A percentile compares a stretch with the other conserved stretches of the same genome.
Conservation (phyloP, 2,888 invertebrate genomes). For the Chymomyza fuscimana region DNA sequence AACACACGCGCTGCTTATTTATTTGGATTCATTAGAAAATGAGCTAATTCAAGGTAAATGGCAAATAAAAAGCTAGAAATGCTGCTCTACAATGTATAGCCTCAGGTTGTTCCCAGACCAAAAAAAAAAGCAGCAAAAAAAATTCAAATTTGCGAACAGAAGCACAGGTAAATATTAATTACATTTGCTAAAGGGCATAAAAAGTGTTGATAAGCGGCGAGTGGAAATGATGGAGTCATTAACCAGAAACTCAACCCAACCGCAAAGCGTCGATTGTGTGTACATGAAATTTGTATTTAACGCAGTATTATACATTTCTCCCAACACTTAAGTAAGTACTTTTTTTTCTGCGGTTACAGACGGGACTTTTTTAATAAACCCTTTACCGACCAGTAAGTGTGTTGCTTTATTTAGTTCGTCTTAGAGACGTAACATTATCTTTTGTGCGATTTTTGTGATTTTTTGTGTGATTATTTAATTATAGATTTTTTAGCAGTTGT, state of each 20-base stretch:
- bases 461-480: too few relatives aligned
- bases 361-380: too few relatives aligned
- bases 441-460: too few relatives aligned
- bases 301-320: not conserved
- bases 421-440: too few relatives aligned
- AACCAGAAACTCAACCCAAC: not conserved
- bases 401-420: too few relatives aligned
- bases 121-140: slow-evolving; percentile 16
- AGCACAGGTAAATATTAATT: slow-evolving; percentile 52
- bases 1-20: slow-evolving; percentile 29
- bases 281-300: not conserved
- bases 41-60: slow-evolving; percentile 47
- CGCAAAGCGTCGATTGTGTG: not conserved
- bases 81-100: slow-evolving; percentile 18
- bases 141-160: slow-evolving; percentile 19
- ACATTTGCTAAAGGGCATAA: slow-evolving; percentile 39
- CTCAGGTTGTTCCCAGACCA: slow-evolving; percentile 37
- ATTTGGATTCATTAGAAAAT: slow-evolving; percentile 44
- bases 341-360: too few relatives aligned
- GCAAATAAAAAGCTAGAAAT: slow-evolving; percentile 26
- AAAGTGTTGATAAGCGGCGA: slow-evolving; percentile 49
- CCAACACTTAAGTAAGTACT: not conserved
- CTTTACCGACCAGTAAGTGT: too few relatives aligned
- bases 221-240: slow-evolving; percentile 20
- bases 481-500: too few relatives aligned